A percentile compares a stretch with the other conserved stretches of the same genome.
Conservation (phyloP, 2,888 invertebrate species). For the Carabus problematicus region DNA sequence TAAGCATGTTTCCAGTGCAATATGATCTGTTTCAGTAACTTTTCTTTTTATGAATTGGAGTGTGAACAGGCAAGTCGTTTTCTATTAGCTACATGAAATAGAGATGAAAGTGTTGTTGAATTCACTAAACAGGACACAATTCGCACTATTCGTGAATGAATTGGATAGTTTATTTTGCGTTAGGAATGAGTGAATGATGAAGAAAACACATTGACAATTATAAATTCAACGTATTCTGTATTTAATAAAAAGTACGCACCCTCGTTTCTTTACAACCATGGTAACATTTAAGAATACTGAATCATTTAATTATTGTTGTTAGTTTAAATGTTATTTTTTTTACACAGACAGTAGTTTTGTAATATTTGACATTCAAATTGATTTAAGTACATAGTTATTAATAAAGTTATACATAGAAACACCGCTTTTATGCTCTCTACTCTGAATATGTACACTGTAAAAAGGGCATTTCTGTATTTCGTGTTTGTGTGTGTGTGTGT, state of each 20-base stretch:
- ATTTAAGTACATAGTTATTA: constrained; percentile 39
- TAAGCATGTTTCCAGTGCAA: too few relatives aligned
- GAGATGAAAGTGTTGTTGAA: too few relatives aligned
- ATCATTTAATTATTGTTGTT: constrained; percentile 53
- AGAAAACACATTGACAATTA: not conserved
- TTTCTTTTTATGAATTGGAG: too few relatives aligned
- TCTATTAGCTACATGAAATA: too few relatives aligned
- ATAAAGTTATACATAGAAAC: constrained; percentile 38
- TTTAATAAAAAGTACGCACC: constrained; percentile 55
- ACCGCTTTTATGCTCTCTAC: constrained; percentile 28
- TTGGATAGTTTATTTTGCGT: not conserved
- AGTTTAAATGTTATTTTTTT: constrained; percentile 29
- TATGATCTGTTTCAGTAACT: too few relatives aligned
- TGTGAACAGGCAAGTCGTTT: too few relatives aligned
- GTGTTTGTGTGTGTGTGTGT: constrained; percentile 21
- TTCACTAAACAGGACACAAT: too few relatives aligned
- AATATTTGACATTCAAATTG: constrained; percentile 50
- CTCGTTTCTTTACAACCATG: constrained; percentile 54
- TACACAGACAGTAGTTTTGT: constrained; percentile 51
- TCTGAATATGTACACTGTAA: constrained; percentile 29
- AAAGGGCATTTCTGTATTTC: constrained; percentile 21
- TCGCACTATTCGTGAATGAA: too few relatives aligned
- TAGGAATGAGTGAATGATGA: not conserved
- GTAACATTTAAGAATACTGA: constrained; percentile 60
- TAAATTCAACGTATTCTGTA: constrained; percentile 48